Evolutionary conservation across 1,140 invertebrate genomes (phyloP).

Genomic region (Ceratina australensis): DNA sequence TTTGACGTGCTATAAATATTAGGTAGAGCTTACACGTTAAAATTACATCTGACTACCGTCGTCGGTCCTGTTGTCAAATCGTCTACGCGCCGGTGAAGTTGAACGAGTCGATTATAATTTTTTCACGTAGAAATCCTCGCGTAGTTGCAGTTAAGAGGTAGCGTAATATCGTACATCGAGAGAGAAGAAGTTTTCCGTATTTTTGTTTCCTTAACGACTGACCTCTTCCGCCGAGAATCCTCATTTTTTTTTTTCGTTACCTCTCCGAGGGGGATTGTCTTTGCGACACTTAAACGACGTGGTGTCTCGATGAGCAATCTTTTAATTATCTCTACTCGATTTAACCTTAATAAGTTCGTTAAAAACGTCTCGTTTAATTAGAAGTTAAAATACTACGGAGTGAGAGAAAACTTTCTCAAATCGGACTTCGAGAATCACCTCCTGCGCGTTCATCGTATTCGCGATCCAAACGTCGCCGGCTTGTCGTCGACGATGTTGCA

Average conservation of each 20-base stretch:
- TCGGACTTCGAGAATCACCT: background rate
- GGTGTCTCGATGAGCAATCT: constrained; percentile 59
- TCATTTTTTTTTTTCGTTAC: background rate
- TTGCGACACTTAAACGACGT: constrained; percentile 55
- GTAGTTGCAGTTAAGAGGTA: constrained; percentile 43
- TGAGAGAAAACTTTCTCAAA: constrained; percentile 21
- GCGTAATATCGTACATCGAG: constrained; percentile 55
- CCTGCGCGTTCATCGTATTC: too few relatives aligned
- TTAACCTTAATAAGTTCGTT: constrained; percentile 54
- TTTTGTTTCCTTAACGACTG: constrained; percentile 14
- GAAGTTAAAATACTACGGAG: constrained; percentile 35
- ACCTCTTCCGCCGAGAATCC: constrained; percentile 14
- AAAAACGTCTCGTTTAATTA: constrained; percentile 41
- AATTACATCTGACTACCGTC: constrained; percentile 47
- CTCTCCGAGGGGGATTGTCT: constrained; percentile 53
- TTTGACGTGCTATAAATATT: constrained; percentile 61
- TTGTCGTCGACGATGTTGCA: constrained; percentile 19
- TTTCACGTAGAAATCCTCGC: constrained; percentile 32
- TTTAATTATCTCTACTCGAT: constrained; percentile 54
- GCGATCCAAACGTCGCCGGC: constrained; percentile 11
- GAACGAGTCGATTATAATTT: constrained; percentile 1
- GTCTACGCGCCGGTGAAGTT: background rate
- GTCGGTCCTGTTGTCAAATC: background rate
- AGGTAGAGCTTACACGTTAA: constrained; percentile 59
- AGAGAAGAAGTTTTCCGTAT: constrained; percentile 23